Conservation (phyloP, 92 coral and sea anemone genomes). For the Paragorgia papillata region DNA sequence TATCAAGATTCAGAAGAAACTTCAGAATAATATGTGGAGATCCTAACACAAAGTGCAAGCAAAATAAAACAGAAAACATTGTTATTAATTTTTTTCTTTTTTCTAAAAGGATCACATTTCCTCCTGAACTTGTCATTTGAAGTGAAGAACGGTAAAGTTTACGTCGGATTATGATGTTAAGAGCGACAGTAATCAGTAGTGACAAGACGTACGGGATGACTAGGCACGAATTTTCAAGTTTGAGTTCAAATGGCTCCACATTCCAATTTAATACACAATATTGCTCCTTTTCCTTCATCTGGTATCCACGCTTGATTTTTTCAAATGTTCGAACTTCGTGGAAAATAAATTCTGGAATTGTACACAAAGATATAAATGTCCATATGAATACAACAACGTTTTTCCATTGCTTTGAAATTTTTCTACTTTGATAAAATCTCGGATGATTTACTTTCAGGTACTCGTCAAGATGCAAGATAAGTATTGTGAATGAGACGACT, state of each 20-base stretch:
- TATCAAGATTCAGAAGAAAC: slow-evolving; percentile 47
- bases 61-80: slow-evolving; percentile 55
- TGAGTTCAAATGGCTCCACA: background rate
- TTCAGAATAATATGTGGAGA: slow-evolving; percentile 65
- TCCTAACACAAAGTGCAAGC: slow-evolving; percentile 71
- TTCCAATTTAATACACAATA: slow-evolving; percentile 4
- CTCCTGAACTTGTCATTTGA: slow-evolving; percentile 77
- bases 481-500: slow-evolving; percentile 53
- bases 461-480: slow-evolving; percentile 11
- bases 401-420: slow-evolving; percentile 16
- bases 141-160: slow-evolving; percentile 4
- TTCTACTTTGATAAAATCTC: slow-evolving; percentile 24
- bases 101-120: slow-evolving; percentile 75
- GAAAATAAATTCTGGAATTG: slow-evolving; percentile 11
- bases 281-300: background rate
- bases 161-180: slow-evolving; percentile 17
- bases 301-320: background rate
- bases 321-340: slow-evolving; percentile 14
- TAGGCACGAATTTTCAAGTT: slow-evolving; percentile 2
- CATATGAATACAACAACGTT: slow-evolving; percentile 8
- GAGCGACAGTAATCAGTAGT: background rate
- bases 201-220: background rate
- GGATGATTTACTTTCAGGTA: slow-evolving; percentile 17
- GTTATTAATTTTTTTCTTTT: slow-evolving; percentile 62
- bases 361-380: background rate